A percentile compares a stretch with the other conserved stretches of the same genome.
phyloP scores from a whole-genome alignment of 2,113 vertebrate genomes.

The Channa maculata region DNA sequence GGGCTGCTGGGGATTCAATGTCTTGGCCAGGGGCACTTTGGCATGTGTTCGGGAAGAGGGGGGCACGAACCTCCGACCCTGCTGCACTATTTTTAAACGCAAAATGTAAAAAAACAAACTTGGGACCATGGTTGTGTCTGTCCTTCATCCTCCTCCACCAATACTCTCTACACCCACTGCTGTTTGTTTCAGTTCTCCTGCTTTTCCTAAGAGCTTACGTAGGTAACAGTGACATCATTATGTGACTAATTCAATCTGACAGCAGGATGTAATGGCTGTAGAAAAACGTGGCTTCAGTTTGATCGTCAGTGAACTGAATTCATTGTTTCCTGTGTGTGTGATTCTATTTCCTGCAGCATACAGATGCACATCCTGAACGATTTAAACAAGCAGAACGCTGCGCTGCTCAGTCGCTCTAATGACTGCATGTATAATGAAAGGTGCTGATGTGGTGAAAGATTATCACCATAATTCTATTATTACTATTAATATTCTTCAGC shows the following conservation, averaged over 20 bases:
- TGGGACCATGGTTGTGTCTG: no score
- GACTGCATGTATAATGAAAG: background rate
- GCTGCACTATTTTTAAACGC: no score
- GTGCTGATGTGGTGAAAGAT: no score
- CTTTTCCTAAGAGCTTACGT: background rate
- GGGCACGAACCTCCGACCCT: no score
- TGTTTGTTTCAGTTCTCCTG: background rate
- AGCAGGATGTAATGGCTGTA: background rate
- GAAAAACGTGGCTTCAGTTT: background rate
- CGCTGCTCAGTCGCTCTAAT: background rate
- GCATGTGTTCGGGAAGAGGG: no score
- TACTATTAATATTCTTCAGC: no score
- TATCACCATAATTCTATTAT: no score
- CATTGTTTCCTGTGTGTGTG: conserved; percentile 14
- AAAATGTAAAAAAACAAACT: no score
- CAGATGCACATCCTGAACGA: background rate
- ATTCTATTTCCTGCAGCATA: background rate
- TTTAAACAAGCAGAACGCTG: background rate
- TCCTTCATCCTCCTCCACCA: no score
- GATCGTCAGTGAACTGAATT: conserved; percentile 12
- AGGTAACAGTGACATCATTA: background rate
- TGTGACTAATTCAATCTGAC: conserved; percentile 7
- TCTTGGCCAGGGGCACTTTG: no score
- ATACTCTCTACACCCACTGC: background rate
- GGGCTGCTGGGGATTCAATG: no score